Evolutionary conservation across 2,888 invertebrate genomes (phyloP).

Genomic region (Plagodis dolabraria): DNA sequence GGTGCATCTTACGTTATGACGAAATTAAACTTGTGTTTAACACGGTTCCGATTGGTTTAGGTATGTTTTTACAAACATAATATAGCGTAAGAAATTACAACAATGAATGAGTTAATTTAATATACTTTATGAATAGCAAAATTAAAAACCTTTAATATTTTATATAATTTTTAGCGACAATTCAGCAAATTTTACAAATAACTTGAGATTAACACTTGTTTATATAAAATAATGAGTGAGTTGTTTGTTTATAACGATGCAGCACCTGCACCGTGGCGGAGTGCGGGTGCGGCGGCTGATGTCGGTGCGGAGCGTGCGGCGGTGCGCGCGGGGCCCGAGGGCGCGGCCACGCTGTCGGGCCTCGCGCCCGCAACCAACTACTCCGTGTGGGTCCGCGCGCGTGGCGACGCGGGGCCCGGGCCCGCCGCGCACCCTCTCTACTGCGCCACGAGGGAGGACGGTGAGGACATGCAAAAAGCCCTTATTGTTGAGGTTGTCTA

Average conservation of each 20-base stretch:
- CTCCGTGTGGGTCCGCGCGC: constrained; percentile 91
- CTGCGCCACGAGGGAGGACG: constrained; percentile 92
- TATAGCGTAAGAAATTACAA: too few relatives aligned
- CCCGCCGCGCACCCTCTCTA: constrained; percentile 88
- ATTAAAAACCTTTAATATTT: too few relatives aligned
- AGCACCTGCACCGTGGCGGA: constrained; percentile 8
- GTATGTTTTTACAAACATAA: too few relatives aligned
- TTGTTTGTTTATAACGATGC: not conserved
- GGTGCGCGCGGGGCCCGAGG: constrained; percentile 42
- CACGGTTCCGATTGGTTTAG: too few relatives aligned
- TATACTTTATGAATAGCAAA: too few relatives aligned
- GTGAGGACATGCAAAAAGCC: constrained; percentile 65
- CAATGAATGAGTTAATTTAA: too few relatives aligned
- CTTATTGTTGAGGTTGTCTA: too few relatives aligned
- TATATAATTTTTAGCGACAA: too few relatives aligned
- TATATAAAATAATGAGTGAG: not conserved
- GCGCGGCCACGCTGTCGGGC: constrained; percentile 86
- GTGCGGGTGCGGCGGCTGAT: constrained; percentile 36
- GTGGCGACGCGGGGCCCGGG: constrained; percentile 91
- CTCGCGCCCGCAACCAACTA: constrained; percentile 93
- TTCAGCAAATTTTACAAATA: too few relatives aligned
- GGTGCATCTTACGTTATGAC: too few relatives aligned
- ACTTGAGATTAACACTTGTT: too few relatives aligned
- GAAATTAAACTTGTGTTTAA: too few relatives aligned
- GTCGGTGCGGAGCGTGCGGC: constrained; percentile 26